Conservation (phyloP, 2,113 vertebrate species). For the Mesembrinibis cayennensis region DNA sequence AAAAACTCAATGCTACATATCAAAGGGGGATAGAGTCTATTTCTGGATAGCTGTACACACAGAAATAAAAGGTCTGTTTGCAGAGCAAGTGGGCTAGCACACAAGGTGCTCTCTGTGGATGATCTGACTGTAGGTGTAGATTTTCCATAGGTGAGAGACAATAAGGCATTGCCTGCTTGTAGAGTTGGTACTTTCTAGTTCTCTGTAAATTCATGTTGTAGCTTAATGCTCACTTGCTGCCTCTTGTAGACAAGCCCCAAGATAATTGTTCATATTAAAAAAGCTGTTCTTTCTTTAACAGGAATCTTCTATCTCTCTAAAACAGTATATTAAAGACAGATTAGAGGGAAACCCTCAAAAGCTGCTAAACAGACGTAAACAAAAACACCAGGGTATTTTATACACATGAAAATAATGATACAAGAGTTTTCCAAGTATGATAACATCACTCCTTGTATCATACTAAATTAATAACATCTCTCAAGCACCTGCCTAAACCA, state of each 20-base stretch:
- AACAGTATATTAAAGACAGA: background rate
- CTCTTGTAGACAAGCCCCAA: background rate
- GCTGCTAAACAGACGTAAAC: background rate
- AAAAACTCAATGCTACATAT: fast-evolving
- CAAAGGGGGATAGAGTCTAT: background rate
- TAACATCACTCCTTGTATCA: slow-evolving; percentile 15
- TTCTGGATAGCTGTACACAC: background rate
- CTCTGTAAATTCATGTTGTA: background rate
- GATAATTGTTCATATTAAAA: background rate
- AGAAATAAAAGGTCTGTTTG: background rate
- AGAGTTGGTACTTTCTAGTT: background rate
- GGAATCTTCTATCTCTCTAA: background rate
- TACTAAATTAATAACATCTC: slow-evolving; percentile 70
- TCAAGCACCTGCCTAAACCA: slow-evolving; percentile 75
- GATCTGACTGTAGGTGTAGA: background rate
- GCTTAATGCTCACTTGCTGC: background rate
- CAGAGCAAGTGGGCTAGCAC: background rate
- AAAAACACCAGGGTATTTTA: background rate
- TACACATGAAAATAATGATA: background rate
- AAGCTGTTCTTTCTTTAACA: background rate
- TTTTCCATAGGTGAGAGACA: background rate
- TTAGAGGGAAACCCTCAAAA: background rate
- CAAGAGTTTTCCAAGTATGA: background rate
- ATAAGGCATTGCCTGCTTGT: background rate
- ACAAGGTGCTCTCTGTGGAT: background rate